phyloP scores from a whole-genome alignment of 2,888 invertebrate genomes.

The Polyommatus iphigenia region DNA sequence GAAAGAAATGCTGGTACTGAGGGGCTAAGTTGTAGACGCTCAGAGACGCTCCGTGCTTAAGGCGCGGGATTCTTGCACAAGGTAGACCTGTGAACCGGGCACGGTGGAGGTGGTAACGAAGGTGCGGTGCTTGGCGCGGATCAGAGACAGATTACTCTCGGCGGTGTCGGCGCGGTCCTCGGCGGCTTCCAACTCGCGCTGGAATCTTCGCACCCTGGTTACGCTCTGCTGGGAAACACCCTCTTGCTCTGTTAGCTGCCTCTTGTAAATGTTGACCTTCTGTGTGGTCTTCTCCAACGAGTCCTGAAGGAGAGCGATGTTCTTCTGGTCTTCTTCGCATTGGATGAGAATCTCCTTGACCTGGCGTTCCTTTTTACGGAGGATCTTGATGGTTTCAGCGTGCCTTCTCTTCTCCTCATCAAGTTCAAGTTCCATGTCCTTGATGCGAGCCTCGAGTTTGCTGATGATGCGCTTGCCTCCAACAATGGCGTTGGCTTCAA shows the following conservation, averaged over 20 bases:
- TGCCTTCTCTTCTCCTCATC: slow-evolving; percentile 99
- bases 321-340: slow-evolving; percentile 98
- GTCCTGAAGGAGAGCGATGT: slow-evolving; percentile 94
- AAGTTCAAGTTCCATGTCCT: slow-evolving; percentile 95
- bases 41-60: slow-evolving; percentile 67
- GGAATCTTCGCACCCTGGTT: slow-evolving; percentile 98
- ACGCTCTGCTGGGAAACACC: slow-evolving; percentile 95
- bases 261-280: slow-evolving; percentile 96
- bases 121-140: slow-evolving; percentile 99
- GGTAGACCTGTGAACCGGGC: slow-evolving; percentile 94
- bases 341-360: slow-evolving; percentile 97
- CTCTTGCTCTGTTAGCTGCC: slow-evolving; percentile 97
- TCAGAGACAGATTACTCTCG: slow-evolving; percentile 95
- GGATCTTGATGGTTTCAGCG: slow-evolving; percentile 97
- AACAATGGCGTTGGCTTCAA: slow-evolving; percentile 97
- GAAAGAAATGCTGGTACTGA: slow-evolving; percentile 70
- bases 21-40: slow-evolving; percentile 55
- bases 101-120: slow-evolving; percentile 96
- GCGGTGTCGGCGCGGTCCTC: slow-evolving; percentile 98
- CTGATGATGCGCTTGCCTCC: slow-evolving; percentile 98
- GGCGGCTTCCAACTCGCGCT: slow-evolving; percentile 97
- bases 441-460: slow-evolving; percentile 97
- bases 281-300: slow-evolving; percentile 91
- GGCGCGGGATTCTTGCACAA: slow-evolving; percentile 91
- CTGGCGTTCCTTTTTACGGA: slow-evolving; percentile 98